These are phyloP conservation scores for Carollia perspicillata DNA, from an alignment of 2,113 vertebrate species.

Conservation along the genomic window DNA sequence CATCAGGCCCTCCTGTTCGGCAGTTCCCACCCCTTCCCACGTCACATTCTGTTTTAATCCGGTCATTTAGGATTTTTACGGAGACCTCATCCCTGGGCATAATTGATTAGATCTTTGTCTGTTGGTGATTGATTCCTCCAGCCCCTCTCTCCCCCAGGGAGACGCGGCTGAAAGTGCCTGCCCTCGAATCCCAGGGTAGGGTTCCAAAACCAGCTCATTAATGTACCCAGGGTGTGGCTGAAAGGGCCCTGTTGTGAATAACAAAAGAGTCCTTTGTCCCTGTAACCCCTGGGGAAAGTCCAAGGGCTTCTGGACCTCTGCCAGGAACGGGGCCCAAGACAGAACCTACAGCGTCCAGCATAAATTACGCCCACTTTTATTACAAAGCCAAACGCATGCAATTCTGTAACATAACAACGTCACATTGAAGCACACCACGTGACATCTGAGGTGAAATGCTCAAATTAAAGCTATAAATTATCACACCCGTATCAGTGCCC, in stretches of 20 bases:
- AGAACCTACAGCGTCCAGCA: background rate
- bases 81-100: too few species aligned
- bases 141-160: background rate
- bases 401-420: too few species aligned
- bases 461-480: too few species aligned
- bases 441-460: too few species aligned
- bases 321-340: background rate
- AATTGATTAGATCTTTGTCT: background rate
- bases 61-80: background rate
- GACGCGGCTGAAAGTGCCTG: background rate
- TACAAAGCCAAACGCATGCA: too few species aligned
- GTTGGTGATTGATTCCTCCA: fast-evolving
- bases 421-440: too few species aligned
- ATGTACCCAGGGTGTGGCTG: background rate
- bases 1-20: background rate
- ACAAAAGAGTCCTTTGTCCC: background rate
- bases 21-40: background rate
- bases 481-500: too few species aligned
- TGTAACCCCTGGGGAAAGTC: background rate
- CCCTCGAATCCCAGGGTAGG: background rate
- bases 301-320: background rate
- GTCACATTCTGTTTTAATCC: background rate
- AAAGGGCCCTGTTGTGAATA: background rate
- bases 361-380: too few species aligned
- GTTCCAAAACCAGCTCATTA: background rate